Evolutionary conservation across 2,113 vertebrate species (phyloP), one percentile per base, ranked within the genome.

Genomic region (Pseudois nayaur): DNA sequence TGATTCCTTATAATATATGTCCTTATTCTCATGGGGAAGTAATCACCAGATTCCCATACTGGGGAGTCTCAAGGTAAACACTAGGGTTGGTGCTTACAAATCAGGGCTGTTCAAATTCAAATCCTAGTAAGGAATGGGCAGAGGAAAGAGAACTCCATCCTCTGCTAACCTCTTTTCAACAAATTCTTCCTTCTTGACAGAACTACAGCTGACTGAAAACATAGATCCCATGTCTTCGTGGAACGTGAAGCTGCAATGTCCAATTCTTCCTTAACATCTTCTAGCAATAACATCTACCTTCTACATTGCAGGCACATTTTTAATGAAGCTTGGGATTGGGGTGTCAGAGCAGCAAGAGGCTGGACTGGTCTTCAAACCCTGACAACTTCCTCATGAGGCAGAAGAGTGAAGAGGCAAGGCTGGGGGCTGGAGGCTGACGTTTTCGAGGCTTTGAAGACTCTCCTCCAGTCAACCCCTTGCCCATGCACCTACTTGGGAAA

Each of bases 31-130:
- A 54, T 14, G 7, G 45, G 21, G 8, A 64, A 8, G 59, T n/a
- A 29, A 95, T 14, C 48, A 52, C 55, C 31, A 95, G 89, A 71
- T 92, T 85, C 67, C 81, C 23, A 71, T 84, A 84, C 78, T 10
- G 87, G 60, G 67, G 82, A 95, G 14, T 64, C 95, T 85, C 60
- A 87, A 86, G 50, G 87, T 93, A 96, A 98, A 96, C 54, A 86
- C 11, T 17, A 82, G 8, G 13, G 12, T n/a, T 76, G 54, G 23
- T 83, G 52, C 76, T 55, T 78, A 55, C 79, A 94, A 84, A 96
- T 89, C 48, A 79, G 50, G 16, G 15, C 48, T 83, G 6, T 94
- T 48, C 25, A 62, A 76, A 83, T 86, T 55, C 27, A 94, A 60
- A 88, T 59, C 16, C 6, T 50, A 27, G 40, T 31, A 86, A 43